A percentile compares a stretch with the other conserved stretches of the same genome.
Conservation (phyloP, 1,140 invertebrate genomes). For the Eubasilissa regina region DNA sequence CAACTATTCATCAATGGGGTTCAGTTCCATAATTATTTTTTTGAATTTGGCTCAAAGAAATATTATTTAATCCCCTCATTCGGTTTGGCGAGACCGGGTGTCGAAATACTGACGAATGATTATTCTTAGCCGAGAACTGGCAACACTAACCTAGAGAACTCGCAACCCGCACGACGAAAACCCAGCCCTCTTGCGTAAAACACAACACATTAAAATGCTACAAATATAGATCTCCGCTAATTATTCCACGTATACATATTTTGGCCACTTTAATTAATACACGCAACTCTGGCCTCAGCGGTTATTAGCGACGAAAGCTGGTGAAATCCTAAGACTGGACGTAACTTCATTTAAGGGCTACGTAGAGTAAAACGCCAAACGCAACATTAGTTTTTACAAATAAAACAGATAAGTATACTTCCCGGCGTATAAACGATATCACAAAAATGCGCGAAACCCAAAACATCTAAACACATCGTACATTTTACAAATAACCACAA, state of each 20-base stretch:
- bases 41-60: conserved; percentile 33
- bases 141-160: not conserved
- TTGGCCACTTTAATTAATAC: not conserved
- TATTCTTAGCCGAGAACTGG: too few species aligned
- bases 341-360: not conserved
- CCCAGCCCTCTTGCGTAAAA: not conserved
- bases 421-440: conserved; percentile 8
- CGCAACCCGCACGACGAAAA: not conserved
- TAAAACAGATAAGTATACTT: conserved; percentile 14
- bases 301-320: not conserved
- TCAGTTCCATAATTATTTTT: conserved; percentile 41
- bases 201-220: not conserved
- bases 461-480: not conserved
- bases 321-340: not conserved
- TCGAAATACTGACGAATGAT: not conserved
- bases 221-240: not conserved
- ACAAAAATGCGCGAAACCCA: conserved; percentile 14
- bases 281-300: too few species aligned
- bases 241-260: not conserved
- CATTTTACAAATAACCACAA: not conserved
- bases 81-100: conserved; percentile 7
- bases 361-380: too few species aligned
- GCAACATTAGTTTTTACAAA: conserved; percentile 1
- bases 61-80: conserved; percentile 22
- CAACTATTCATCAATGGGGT: not conserved